These are phyloP conservation scores for Chelonia mydas DNA, from an alignment of 2,797 vertebrate species.

Conservation along the genomic window DNA sequence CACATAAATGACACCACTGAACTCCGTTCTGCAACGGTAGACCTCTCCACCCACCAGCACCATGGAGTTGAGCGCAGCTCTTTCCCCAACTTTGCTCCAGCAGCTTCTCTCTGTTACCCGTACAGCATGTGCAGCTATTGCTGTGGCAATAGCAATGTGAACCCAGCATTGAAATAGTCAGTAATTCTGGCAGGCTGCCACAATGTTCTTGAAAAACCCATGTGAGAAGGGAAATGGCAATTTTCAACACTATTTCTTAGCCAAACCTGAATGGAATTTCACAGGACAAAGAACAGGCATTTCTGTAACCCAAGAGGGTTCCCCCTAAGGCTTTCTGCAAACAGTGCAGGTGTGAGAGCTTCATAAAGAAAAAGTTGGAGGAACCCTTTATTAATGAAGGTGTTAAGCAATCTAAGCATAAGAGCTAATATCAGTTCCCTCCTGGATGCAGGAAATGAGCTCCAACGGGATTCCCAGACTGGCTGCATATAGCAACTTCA, in stretches of 20 bases:
- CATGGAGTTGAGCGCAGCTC: not conserved
- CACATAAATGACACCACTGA: not conserved
- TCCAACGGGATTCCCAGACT: not conserved
- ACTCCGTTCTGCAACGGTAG: not conserved
- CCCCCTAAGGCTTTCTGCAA: not conserved
- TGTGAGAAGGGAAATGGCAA: not conserved
- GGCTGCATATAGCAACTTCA: not conserved
- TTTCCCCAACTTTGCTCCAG: not conserved
- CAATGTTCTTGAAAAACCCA: not conserved
- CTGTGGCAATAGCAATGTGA: not conserved
- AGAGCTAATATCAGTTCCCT: not conserved
- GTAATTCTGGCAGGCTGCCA: not conserved
- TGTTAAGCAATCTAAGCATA: not conserved
- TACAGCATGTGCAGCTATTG: not conserved
- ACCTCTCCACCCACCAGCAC: not conserved
- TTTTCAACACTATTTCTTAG: not conserved
- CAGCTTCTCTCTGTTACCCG: not conserved
- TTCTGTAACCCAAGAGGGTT: not conserved
- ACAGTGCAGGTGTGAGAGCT: not conserved
- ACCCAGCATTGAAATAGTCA: not conserved
- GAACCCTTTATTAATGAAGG: not conserved
- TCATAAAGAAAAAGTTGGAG: not conserved
- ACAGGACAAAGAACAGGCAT: not conserved
- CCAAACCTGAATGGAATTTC: not conserved
- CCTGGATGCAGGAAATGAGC: no score